A percentile compares a stretch with the other conserved stretches of the same genome.
These are phyloP conservation scores for Orgyia antiqua DNA, from an alignment of 2,888 invertebrate species.

Conservation along the genomic window DNA sequence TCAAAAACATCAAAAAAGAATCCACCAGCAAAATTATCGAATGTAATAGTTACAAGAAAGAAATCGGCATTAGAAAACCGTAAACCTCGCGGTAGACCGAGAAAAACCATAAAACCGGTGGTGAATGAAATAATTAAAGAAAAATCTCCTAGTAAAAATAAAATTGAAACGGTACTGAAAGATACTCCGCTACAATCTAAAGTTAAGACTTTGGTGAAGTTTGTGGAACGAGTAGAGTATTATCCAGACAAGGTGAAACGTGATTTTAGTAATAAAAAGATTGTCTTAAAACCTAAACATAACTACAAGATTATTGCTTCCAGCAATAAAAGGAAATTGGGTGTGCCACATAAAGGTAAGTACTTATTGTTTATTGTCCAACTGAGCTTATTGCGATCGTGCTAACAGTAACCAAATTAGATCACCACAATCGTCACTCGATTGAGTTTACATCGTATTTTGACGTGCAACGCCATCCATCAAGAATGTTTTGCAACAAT, in stretches of 20 bases:
- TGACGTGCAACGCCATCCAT: no score
- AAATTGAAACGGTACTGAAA: constrained; percentile 5
- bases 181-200: constrained; percentile 14
- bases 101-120: constrained; percentile 4
- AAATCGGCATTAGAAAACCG: constrained; percentile 38
- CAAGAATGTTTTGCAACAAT: no score
- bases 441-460: no score
- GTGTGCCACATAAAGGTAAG: constrained; percentile 43
- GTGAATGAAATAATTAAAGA: constrained; percentile 3
- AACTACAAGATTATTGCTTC: constrained; percentile 39
- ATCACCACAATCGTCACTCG: no score
- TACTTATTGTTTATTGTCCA: no score
- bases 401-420: no score
- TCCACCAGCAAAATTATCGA: neutral
- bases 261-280: constrained; percentile 28
- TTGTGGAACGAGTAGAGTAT: constrained; percentile 31
- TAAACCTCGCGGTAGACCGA: constrained; percentile 26
- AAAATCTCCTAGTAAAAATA: constrained; percentile 6
- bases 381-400: no score
- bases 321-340: constrained; percentile 48
- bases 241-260: constrained; percentile 46
- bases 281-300: constrained; percentile 41
- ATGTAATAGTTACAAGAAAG: constrained; percentile 40
- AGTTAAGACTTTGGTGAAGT: constrained; percentile 1
- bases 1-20: constrained; percentile 12